phyloP scores from a whole-genome alignment of 2,888 invertebrate genomes.

The Liopterus haemorrhoidalis region DNA sequence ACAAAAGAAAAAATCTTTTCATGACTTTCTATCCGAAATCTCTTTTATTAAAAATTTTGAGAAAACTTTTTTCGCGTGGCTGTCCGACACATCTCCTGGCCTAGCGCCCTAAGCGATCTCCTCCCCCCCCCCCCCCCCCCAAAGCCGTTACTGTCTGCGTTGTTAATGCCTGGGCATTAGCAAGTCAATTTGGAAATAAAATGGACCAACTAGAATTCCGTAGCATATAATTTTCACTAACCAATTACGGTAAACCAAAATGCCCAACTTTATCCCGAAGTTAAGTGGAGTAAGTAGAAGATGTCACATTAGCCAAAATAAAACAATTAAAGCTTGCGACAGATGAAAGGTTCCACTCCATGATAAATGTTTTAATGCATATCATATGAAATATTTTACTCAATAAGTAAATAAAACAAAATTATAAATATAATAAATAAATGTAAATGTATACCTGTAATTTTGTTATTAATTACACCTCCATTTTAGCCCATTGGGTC shows the following conservation, averaged over 20 bases:
- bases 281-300: background rate
- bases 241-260: slow-evolving; percentile 1
- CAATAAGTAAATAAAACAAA: background rate
- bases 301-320: background rate
- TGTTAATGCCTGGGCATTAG: slow-evolving; percentile 1
- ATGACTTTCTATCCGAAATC: too few relatives aligned
- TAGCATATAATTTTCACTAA: background rate
- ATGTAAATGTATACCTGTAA: background rate
- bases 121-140: too few relatives aligned
- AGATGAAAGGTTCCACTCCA: slow-evolving; percentile 1
- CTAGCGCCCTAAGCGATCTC: too few relatives aligned
- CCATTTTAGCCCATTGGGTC: slow-evolving; percentile 3
- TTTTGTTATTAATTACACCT: background rate
- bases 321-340: background rate
- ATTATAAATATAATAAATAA: background rate
- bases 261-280: background rate
- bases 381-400: background rate
- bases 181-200: slow-evolving; percentile 1
- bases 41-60: too few relatives aligned
- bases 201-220: slow-evolving; percentile 1
- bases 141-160: too few relatives aligned
- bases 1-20: too few relatives aligned
- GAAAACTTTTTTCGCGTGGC: too few relatives aligned
- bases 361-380: slow-evolving; percentile 3
- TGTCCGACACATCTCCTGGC: too few relatives aligned